Percentiles rank a stretch among this genome's conserved stretches.
Conservation (phyloP, 2,797 vertebrate species). For the Adrianichthys oophorus region DNA sequence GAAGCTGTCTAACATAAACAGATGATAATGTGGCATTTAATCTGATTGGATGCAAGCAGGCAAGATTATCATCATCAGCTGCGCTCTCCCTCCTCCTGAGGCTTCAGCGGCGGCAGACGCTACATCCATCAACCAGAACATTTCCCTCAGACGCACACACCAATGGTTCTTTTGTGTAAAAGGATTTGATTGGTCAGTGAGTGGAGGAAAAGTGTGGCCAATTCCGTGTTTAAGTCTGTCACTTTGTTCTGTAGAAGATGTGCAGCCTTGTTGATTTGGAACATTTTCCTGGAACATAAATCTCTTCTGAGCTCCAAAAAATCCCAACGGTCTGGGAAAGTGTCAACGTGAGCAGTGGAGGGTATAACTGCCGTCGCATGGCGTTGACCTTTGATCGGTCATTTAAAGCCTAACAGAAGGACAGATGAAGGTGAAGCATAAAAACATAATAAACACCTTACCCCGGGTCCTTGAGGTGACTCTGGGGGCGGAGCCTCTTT, state of each 20-base stretch:
- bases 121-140: conserved; percentile 24
- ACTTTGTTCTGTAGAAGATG: too few relatives aligned
- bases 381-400: too few relatives aligned
- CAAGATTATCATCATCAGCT: conserved; percentile 33
- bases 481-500: conserved; percentile 62
- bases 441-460: conserved; percentile 67
- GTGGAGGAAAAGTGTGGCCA: too few relatives aligned
- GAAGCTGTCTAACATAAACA: conserved; percentile 23
- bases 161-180: too few relatives aligned
- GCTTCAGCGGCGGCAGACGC: conserved; percentile 15
- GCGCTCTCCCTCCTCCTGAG: conserved; percentile 10
- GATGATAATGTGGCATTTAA: conserved; percentile 54
- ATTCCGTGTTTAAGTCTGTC: too few relatives aligned
- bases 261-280: too few relatives aligned
- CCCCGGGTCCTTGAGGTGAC: conserved; percentile 82
- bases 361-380: too few relatives aligned
- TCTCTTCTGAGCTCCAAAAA: too few relatives aligned
- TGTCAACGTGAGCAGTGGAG: too few relatives aligned
- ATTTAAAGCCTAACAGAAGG: neutral
- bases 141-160: conserved; percentile 23
- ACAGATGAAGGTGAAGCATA: neutral
- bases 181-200: too few relatives aligned
- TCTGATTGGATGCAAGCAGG: conserved; percentile 35
- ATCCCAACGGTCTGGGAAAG: too few relatives aligned
- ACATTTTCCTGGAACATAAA: too few relatives aligned